Evolutionary conservation across 1,140 invertebrate genomes (phyloP), one percentile per base, ranked within the genome.

Genomic region (Drosophila murphyi): DNA sequence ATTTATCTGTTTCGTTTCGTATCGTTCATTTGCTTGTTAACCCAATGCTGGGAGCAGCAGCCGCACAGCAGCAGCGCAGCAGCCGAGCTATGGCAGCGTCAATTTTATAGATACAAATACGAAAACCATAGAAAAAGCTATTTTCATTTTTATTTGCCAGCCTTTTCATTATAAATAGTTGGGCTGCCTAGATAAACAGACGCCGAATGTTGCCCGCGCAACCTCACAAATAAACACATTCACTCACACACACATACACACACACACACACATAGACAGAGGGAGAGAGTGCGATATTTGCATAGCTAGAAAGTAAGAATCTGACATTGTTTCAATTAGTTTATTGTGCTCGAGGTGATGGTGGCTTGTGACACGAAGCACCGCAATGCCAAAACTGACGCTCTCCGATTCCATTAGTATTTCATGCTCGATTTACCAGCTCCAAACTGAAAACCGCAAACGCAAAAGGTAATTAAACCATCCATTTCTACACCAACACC

Each of bases 121-220:
- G 59, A 43, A 41, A 57, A 65, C 20, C 61, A 54, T 45, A 12
- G 35, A 28, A 74, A 47, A 71, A 78, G 81, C 82, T 86, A 86
- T 86, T 86, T 86, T 69, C 67, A 79, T 76, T 82, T 82, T 76
- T 82, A 87, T 86, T 80, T 78, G 82, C 78, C 80, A 69, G 82
- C 82, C 71, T 85, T 82, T 77, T 87, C 67, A 86, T 87, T 86
- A 86, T 87, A 86, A 86, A 86, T 86, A 86, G 82, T 86, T 86
- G 63, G 70, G 79, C 67, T 78, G 82, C 82, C 82, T 78, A 86
- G 82, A 78, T 86, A 82, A 82, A 78, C 75, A 86, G 79, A 78
- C 78, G 54, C 45, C 43, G 48, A 52, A 32, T 41, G 28, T 31
- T 32, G 64, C 31, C 55, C 29, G 64, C 34, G 34, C 31, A 43